Base-by-base conservation (phyloP, 2,888 invertebrate species). In the Andrena marginata region DNA sequence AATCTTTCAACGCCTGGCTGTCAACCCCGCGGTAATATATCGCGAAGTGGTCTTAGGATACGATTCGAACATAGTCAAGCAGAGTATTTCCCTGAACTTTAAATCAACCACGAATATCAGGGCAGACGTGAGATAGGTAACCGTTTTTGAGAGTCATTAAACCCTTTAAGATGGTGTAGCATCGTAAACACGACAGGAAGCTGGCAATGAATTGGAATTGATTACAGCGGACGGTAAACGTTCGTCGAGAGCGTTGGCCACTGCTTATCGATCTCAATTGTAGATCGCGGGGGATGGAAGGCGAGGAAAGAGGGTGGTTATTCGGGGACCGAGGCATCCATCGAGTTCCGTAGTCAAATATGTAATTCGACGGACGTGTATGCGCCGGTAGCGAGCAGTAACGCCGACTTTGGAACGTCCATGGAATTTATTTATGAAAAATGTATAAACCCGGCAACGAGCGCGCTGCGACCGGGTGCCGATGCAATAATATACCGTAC, bases 361-460 rank as follows among this genome's bases (percentile, higher is more conserved):
- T 35, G 74, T 80, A 82, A 87, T 87, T 85, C 67, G 64, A 13
- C 23, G 20, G 33, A 33, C 51, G 62, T 80, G 26, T 59, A 62
- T 62, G 63, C 67, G 48, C 26, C 56, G 60, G 60, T 42, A 20
- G 42, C 8, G 74, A 60, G 60, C 60, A 49, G 77, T 63, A 64
- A 78, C 49, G 51, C 35, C 59, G 67, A 68, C 69, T 74, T 77
- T 59, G 74, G 72, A 67, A 67, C 75, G 69, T 79, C 73, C 79
- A 13, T 82, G 84, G 87, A 91, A 91, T 91, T 88, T 89, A 90
- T 91, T 91, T 90, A 90, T 89, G 87, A 91, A 88, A 89, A 91
- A 89, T 90, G 87, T 85, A 90, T 88, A 87, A 87, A 86, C 82
- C 56, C 80, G 54, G 65, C 70, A 82, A 72, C 69, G 51, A 71